Evolutionary conservation across 2,113 vertebrate genomes (phyloP).

Genomic region (Cariama cristata): DNA sequence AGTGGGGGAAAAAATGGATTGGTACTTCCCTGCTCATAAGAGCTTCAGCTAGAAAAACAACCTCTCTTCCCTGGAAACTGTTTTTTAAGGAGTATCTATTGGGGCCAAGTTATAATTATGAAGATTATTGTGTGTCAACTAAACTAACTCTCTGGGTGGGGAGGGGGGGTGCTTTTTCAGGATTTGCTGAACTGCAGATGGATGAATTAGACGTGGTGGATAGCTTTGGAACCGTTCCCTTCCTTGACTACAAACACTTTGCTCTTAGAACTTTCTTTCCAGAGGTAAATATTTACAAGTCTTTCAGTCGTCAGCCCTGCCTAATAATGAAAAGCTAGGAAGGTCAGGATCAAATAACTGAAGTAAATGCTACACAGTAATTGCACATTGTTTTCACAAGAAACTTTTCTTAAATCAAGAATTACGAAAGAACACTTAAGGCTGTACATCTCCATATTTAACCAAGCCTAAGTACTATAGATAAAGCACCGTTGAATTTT

Average conservation of each 20-base stretch:
- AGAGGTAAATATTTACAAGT: slow-evolving; percentile 82
- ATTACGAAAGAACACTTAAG: neutral
- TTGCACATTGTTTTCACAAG: neutral
- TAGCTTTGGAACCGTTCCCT: slow-evolving; percentile 90
- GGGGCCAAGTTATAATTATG: neutral
- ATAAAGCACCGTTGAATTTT: slow-evolving; percentile 39
- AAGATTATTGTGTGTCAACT: slow-evolving; percentile 1
- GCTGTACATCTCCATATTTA: neutral
- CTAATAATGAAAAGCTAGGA: slow-evolving; percentile 40
- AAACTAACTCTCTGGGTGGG: neutral
- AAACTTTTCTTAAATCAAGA: neutral
- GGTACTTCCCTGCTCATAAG: neutral
- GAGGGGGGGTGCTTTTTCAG: slow-evolving; percentile 70
- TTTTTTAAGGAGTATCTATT: neutral
- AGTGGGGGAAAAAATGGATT: neutral
- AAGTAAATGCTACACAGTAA: neutral
- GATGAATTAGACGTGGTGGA: slow-evolving; percentile 90
- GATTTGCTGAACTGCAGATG: slow-evolving; percentile 96
- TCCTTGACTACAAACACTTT: slow-evolving; percentile 98
- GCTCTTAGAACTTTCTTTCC: slow-evolving; percentile 95
- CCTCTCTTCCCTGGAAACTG: neutral
- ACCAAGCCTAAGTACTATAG: neutral
- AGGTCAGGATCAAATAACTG: neutral
- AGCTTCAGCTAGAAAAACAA: neutral
- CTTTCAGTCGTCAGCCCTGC: slow-evolving; percentile 43